A percentile compares a stretch with the other conserved stretches of the same genome.
These are phyloP conservation scores for Selenia dentaria DNA, from an alignment of 2,888 invertebrate genomes.

Conservation along the genomic window DNA sequence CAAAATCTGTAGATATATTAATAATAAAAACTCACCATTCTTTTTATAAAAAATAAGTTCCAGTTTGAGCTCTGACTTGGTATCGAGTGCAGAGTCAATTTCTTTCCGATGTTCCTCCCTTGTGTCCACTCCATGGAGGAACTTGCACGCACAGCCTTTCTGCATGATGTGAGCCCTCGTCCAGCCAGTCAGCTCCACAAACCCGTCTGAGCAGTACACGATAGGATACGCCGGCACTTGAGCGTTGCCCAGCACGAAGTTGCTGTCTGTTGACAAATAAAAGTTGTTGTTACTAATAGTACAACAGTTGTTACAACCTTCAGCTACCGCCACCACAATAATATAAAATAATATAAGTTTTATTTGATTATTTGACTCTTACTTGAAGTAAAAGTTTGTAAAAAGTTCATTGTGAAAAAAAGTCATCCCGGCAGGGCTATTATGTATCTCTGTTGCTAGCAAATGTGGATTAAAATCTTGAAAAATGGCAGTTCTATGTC, in stretches of 20 bases:
- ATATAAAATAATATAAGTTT: too few relatives aligned
- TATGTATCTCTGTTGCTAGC: too few relatives aligned
- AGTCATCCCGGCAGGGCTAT: too few relatives aligned
- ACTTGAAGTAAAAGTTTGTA: too few relatives aligned
- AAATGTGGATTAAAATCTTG: too few relatives aligned
- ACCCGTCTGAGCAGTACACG: slow-evolving; percentile 98
- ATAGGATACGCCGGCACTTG: slow-evolving; percentile 96
- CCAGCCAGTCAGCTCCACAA: slow-evolving; percentile 97
- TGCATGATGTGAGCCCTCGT: slow-evolving; percentile 98
- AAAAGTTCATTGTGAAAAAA: too few relatives aligned
- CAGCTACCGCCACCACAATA: too few relatives aligned
- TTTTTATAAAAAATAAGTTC: slow-evolving; percentile 98
- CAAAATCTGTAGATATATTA: too few relatives aligned
- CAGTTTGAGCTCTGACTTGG: slow-evolving; percentile 95
- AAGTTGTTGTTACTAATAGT: too few relatives aligned
- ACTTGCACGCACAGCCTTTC: slow-evolving; percentile 97
- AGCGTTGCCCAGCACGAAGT: slow-evolving; percentile 97
- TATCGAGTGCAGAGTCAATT: slow-evolving; percentile 95
- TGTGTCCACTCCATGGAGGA: slow-evolving; percentile 96
- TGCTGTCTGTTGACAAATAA: slow-evolving; percentile 90
- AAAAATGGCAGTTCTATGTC: too few relatives aligned
- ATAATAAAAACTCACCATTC: slow-evolving; percentile 90
- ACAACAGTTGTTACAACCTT: too few relatives aligned
- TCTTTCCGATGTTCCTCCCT: slow-evolving; percentile 94
- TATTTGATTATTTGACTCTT: too few relatives aligned